phyloP scores from a whole-genome alignment of 1,140 invertebrate genomes.

The Bombus soroeensis region DNA sequence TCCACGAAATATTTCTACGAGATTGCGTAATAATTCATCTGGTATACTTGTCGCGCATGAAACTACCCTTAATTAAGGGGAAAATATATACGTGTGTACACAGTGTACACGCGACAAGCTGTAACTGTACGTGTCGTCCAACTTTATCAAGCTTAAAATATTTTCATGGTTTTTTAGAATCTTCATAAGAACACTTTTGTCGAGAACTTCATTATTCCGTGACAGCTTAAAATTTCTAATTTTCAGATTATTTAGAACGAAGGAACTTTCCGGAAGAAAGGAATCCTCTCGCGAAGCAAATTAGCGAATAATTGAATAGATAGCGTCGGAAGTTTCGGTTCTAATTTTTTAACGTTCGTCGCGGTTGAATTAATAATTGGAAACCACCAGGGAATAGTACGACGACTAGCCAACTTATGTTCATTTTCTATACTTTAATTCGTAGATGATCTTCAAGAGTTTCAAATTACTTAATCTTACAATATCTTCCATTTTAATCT shows the following conservation, averaged over 20 bases:
- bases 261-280: background rate
- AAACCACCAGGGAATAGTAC: too few relatives aligned
- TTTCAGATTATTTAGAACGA: background rate
- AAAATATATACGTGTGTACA: background rate
- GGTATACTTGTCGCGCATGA: background rate
- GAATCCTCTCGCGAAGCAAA: too few relatives aligned
- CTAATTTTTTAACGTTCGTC: background rate
- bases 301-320: too few relatives aligned
- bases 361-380: background rate
- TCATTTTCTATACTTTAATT: too few relatives aligned
- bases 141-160: background rate
- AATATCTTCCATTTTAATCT: too few relatives aligned
- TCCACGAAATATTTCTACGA: conserved; percentile 11
- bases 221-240: background rate
- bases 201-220: too few relatives aligned
- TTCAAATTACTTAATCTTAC: too few relatives aligned
- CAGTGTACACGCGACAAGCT: too few relatives aligned
- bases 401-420: too few relatives aligned
- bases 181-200: background rate
- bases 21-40: conserved; percentile 18
- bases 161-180: background rate
- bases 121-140: too few relatives aligned
- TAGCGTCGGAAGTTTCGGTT: background rate
- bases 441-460: background rate
- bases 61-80: conserved; percentile 28